phyloP scores from a whole-genome alignment of 2,888 invertebrate genomes.

The Eledona agricola region DNA sequence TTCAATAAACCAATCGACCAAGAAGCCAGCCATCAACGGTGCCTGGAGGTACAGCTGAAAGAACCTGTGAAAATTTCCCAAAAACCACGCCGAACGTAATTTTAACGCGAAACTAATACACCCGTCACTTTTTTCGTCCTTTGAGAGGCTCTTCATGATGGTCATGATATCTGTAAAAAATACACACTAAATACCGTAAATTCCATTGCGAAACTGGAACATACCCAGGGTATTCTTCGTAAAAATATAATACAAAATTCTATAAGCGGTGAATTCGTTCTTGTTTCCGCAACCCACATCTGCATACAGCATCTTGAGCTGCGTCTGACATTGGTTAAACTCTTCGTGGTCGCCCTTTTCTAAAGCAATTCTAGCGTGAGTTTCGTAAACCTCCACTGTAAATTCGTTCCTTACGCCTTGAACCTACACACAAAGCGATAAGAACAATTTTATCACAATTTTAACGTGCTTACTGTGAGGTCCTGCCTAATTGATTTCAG shows the following conservation, averaged over 20 bases:
- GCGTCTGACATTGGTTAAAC: slow-evolving; percentile 99
- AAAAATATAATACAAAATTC: slow-evolving; percentile 96
- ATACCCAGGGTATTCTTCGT: slow-evolving; percentile 96
- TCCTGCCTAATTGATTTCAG: slow-evolving; percentile 98
- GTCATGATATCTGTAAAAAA: slow-evolving; percentile 87
- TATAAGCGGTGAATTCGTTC: slow-evolving; percentile 94
- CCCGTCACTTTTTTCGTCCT: slow-evolving; percentile 80
- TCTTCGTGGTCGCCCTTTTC: slow-evolving; percentile 99
- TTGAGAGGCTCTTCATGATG: slow-evolving; percentile 81
- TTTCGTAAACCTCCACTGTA: slow-evolving; percentile 98
- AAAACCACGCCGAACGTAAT: slow-evolving; percentile 92
- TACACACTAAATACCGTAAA: slow-evolving; percentile 34
- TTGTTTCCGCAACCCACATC: slow-evolving; percentile 79
- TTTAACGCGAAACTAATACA: slow-evolving; percentile 87
- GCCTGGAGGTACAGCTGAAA: slow-evolving; percentile 89
- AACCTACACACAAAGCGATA: slow-evolving; percentile 71
- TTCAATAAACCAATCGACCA: slow-evolving; percentile 98
- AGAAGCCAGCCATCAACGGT: slow-evolving; percentile 94
- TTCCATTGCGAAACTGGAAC: slow-evolving; percentile 43
- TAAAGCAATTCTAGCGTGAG: slow-evolving; percentile 96
- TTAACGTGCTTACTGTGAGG: slow-evolving; percentile 78
- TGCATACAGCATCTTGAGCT: slow-evolving; percentile 92
- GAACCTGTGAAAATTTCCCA: slow-evolving; percentile 91
- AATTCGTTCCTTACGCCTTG: slow-evolving; percentile 95
- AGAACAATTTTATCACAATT: background rate